Conservation (phyloP, 2,888 invertebrate species). For the Sinopyrophorus schimmeli region DNA sequence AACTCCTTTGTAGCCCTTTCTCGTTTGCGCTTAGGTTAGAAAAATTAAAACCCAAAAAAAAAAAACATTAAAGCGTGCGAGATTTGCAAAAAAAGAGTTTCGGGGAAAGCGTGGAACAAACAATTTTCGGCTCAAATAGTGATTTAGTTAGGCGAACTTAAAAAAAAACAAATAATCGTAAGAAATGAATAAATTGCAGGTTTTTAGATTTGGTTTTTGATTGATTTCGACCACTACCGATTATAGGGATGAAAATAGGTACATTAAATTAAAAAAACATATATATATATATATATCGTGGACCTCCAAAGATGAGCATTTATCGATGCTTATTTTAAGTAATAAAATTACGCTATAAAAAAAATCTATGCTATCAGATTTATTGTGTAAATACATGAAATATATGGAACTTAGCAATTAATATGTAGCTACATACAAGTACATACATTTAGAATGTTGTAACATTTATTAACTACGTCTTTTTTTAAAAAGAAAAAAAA, state of each 20-base stretch:
- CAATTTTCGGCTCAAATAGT: slow-evolving; percentile 51
- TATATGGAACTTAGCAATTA: slow-evolving; percentile 33
- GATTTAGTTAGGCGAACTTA: no score
- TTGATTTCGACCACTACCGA: no score
- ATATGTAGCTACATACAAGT: slow-evolving; percentile 22
- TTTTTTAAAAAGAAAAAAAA: background rate
- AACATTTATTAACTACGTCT: slow-evolving; percentile 16
- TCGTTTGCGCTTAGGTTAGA: no score
- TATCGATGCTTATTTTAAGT: slow-evolving; percentile 28
- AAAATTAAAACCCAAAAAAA: no score
- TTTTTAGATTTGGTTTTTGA: no score
- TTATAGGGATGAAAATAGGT: no score
- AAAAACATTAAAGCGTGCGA: no score
- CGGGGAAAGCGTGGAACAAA: slow-evolving; percentile 48
- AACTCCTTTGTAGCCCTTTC: background rate
- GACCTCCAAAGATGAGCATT: slow-evolving; percentile 33
- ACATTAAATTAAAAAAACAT: no score
- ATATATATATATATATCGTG: slow-evolving; percentile 30
- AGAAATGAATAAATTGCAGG: no score
- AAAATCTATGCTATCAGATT: slow-evolving; percentile 28
- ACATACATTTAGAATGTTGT: slow-evolving; percentile 27
- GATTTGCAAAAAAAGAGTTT: no score
- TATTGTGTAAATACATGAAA: slow-evolving; percentile 37
- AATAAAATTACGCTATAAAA: slow-evolving; percentile 25
- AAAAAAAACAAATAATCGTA: no score